A percentile compares a stretch with the other conserved stretches of the same genome.
phyloP scores from a whole-genome alignment of 2,888 invertebrate genomes.

The Tiphia femorata region DNA sequence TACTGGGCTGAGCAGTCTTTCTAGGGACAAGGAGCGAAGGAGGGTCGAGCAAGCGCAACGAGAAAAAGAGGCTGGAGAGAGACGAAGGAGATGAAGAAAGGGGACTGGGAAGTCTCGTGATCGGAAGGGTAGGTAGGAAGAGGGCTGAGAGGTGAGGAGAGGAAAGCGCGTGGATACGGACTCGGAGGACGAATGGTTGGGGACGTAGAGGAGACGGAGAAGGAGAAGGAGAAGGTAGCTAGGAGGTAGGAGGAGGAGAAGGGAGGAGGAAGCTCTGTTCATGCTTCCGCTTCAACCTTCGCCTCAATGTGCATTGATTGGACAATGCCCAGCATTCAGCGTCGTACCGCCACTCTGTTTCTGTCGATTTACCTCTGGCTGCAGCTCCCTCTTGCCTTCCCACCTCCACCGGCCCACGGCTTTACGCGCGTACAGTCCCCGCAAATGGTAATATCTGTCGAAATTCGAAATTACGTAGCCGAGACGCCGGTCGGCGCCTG shows the following conservation, averaged over 20 bases:
- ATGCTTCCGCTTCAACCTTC: constrained; percentile 41
- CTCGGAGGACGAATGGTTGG: too few relatives aligned
- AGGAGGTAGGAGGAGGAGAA: background rate
- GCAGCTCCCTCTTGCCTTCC: constrained; percentile 14
- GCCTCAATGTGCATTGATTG: constrained; percentile 64
- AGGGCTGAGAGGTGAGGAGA: background rate
- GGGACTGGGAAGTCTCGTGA: constrained; percentile 5
- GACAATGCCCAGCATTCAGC: constrained; percentile 55
- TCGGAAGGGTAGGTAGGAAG: background rate
- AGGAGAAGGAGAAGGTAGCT: constrained; percentile 10
- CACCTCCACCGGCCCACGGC: background rate
- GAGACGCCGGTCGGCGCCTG: constrained; percentile 22
- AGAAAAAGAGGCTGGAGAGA: constrained; percentile 15
- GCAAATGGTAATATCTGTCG: constrained; percentile 6
- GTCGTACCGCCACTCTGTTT: constrained; percentile 26
- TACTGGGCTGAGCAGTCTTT: constrained; percentile 38
- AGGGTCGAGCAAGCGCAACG: constrained; percentile 9
- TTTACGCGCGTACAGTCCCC: background rate
- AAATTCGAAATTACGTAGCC: constrained; percentile 24
- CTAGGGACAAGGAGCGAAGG: constrained; percentile 11
- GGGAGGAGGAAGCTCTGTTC: constrained; percentile 7
- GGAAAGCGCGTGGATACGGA: background rate
- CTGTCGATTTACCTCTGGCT: constrained; percentile 32
- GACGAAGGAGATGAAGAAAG: background rate
- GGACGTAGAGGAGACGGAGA: constrained; percentile 1